Percentiles rank a stretch among this genome's conserved stretches.
phyloP scores from a whole-genome alignment of 2,797 vertebrate genomes.

The Meriones psammophilus region DNA sequence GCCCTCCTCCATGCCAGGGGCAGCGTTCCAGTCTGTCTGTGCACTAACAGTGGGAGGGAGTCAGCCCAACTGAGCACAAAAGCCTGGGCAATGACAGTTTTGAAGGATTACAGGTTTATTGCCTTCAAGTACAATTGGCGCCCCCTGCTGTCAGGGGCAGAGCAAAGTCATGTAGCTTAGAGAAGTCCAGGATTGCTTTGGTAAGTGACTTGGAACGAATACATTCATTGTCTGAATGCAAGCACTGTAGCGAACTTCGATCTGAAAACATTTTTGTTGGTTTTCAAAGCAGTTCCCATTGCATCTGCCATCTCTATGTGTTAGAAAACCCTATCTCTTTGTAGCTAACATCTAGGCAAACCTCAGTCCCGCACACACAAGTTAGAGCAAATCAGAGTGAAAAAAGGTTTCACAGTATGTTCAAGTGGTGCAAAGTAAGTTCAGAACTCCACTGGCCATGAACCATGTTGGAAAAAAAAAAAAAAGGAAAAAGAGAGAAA shows the following conservation, averaged over 20 bases:
- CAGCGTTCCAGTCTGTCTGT: background rate
- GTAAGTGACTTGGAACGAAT: constrained; percentile 72
- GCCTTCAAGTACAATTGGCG: constrained; percentile 79
- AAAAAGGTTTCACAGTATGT: constrained; percentile 67
- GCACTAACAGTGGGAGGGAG: background rate
- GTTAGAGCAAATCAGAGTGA: constrained; percentile 32
- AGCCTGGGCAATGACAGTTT: constrained; percentile 53
- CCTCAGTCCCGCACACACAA: background rate
- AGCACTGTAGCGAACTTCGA: constrained; percentile 25
- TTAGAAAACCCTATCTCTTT: constrained; percentile 53
- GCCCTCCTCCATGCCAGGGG: background rate
- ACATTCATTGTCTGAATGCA: constrained; percentile 74
- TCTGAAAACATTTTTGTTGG: constrained; percentile 49
- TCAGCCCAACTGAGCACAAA: constrained; percentile 55
- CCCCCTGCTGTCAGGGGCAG: constrained; percentile 61
- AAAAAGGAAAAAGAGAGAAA: too few species aligned
- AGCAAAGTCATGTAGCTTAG: constrained; percentile 51
- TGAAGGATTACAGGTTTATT: constrained; percentile 73
- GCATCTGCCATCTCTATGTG: background rate
- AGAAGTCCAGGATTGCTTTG: constrained; percentile 74
- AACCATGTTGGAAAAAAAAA: background rate
- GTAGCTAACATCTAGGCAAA: constrained; percentile 33
- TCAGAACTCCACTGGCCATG: constrained; percentile 46
- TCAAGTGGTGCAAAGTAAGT: constrained; percentile 53
- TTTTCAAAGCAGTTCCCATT: constrained; percentile 38